Percentiles rank a stretch among this genome's conserved stretches.
These are phyloP conservation scores for Sepioteuthis lessoniana DNA, from an alignment of 2,888 invertebrate genomes.

Conservation along the genomic window DNA sequence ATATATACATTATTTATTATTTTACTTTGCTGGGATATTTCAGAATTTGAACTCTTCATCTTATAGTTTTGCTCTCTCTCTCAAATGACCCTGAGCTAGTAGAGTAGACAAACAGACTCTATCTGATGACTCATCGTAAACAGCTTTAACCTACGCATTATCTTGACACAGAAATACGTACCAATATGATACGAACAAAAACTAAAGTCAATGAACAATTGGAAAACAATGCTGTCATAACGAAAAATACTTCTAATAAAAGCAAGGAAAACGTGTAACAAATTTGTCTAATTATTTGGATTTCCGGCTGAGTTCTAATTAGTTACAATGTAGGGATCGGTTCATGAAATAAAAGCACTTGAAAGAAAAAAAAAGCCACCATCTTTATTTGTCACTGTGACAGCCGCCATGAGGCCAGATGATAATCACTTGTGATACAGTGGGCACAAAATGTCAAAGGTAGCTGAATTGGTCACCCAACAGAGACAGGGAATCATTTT, in stretches of 20 bases:
- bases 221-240: neutral
- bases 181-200: neutral
- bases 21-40: neutral
- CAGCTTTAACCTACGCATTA: neutral
- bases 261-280: neutral
- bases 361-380: neutral
- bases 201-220: neutral
- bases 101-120: neutral
- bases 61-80: neutral
- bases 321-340: neutral
- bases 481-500: neutral
- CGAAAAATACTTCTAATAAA: neutral
- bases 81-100: neutral
- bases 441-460: conserved; percentile 6
- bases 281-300: neutral
- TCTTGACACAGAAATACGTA: neutral
- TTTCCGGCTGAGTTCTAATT: neutral
- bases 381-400: neutral
- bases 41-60: neutral
- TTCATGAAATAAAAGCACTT: neutral
- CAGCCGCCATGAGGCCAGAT: neutral
- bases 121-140: neutral
- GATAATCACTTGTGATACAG: neutral
- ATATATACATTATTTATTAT: no score
- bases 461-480: neutral